Percentiles rank a stretch among this genome's conserved stretches.
Conservation (phyloP, 2,888 invertebrate genomes). For the Cotesia congregata region DNA sequence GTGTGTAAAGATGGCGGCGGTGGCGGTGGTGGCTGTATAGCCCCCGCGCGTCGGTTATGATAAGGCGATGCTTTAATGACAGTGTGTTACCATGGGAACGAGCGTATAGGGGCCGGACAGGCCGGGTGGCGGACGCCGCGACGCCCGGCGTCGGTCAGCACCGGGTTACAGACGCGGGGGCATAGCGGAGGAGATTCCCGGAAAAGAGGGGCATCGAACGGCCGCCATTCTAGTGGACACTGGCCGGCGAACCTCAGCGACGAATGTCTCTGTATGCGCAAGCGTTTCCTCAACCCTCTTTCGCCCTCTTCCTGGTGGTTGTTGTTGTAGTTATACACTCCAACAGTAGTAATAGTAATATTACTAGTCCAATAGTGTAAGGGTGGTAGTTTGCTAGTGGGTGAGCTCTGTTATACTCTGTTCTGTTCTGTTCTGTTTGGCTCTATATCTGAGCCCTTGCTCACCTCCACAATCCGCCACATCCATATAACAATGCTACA, state of each 20-base stretch:
- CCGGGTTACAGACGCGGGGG: slow-evolving; percentile 49
- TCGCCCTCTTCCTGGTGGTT: slow-evolving; percentile 29
- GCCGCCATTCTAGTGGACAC: slow-evolving; percentile 69
- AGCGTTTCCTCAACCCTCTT: slow-evolving; percentile 22
- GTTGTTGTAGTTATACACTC: slow-evolving; percentile 3
- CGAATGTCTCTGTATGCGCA: slow-evolving; percentile 59
- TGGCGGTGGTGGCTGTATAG: slow-evolving; percentile 45
- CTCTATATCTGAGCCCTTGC: slow-evolving; percentile 35
- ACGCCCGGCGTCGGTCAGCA: slow-evolving; percentile 69
- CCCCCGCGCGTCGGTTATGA: slow-evolving; percentile 68
- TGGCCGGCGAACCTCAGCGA: slow-evolving; percentile 63
- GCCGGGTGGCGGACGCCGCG: slow-evolving; percentile 57
- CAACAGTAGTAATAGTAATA: slow-evolving; percentile 11
- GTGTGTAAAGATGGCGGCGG: slow-evolving; percentile 68
- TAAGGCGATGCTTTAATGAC: slow-evolving; percentile 71
- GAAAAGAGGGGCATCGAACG: slow-evolving; percentile 62
- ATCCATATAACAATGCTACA: slow-evolving; percentile 55
- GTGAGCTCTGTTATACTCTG: slow-evolving; percentile 5
- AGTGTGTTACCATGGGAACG: slow-evolving; percentile 68
- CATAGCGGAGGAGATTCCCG: slow-evolving; percentile 45
- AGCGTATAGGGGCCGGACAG: slow-evolving; percentile 66
- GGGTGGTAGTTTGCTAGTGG: slow-evolving; percentile 24
- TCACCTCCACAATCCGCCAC: slow-evolving; percentile 34
- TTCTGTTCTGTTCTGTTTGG: too few species aligned
- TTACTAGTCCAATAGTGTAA: slow-evolving; percentile 30